These are phyloP conservation scores for Drosophila arawakana DNA, from an alignment of 1,140 invertebrate species.

Conservation along the genomic window DNA sequence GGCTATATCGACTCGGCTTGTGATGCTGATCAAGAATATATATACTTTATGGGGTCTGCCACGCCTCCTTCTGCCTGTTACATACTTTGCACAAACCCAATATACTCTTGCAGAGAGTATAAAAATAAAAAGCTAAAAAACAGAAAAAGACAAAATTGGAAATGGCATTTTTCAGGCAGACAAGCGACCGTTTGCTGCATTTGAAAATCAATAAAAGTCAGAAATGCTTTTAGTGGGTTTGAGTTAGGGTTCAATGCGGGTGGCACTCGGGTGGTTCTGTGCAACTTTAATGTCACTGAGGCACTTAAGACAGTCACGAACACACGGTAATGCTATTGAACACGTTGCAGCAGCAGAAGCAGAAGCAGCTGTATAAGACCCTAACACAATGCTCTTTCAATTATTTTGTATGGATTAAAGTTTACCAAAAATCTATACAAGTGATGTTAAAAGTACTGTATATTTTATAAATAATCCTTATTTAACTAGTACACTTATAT, in stretches of 20 bases:
- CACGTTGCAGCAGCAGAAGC: conserved; percentile 30
- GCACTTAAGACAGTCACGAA: conserved; percentile 40
- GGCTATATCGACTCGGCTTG: no score
- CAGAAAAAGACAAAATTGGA: conserved; percentile 45
- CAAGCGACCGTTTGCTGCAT: conserved; percentile 49
- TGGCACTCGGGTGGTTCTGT: conserved; percentile 15
- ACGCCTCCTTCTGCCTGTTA: no score
- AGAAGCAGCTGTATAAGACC: conserved; percentile 15
- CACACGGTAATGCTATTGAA: conserved; percentile 26
- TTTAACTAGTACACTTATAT: no score
- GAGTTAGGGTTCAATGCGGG: background rate
- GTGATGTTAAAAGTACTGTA: no score
- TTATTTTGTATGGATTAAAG: background rate
- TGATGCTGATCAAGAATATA: no score
- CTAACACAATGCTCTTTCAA: conserved; percentile 12
- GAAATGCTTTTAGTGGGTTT: conserved; percentile 32
- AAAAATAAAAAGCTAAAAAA: conserved; percentile 14
- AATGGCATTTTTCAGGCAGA: conserved; percentile 50
- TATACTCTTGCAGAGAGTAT: no score
- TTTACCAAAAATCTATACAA: no score
- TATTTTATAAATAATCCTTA: no score
- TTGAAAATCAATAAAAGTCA: conserved; percentile 69
- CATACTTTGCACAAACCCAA: no score
- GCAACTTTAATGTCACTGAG: conserved; percentile 73
- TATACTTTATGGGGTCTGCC: no score